Evolutionary conservation across 2,888 invertebrate genomes (phyloP).

Genomic region (Allolobophora icterica): DNA sequence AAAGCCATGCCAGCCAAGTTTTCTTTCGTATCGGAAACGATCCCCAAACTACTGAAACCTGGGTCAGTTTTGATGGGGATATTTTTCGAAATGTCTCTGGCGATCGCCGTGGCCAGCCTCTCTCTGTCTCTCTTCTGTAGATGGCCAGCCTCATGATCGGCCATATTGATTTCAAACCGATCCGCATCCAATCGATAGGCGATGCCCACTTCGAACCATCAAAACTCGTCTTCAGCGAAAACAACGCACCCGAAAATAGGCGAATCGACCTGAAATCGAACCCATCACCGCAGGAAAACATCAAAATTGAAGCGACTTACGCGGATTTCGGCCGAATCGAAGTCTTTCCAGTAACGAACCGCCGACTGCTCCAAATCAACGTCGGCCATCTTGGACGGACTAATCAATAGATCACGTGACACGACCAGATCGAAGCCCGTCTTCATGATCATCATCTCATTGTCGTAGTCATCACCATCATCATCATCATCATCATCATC

Average conservation of each 20-base stretch:
- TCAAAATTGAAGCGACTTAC: slow-evolving; percentile 17
- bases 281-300: not conserved
- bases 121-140: not conserved
- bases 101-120: not conserved
- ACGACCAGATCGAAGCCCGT: slow-evolving; percentile 5
- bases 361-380: slow-evolving; percentile 17
- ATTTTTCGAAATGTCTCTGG: not conserved
- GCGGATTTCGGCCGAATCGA: slow-evolving; percentile 17
- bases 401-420: slow-evolving; percentile 17
- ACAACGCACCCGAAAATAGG: not conserved
- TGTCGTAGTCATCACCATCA: not conserved
- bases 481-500: not conserved
- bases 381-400: slow-evolving; percentile 17
- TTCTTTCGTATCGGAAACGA: not conserved
- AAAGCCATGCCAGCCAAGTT: not conserved
- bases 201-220: not conserved
- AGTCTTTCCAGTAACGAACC: slow-evolving; percentile 12
- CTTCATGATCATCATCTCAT: not conserved
- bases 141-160: slow-evolving; percentile 11
- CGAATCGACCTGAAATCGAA: slow-evolving; percentile 8
- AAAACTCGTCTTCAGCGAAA: not conserved
- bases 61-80: not conserved
- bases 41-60: not conserved
- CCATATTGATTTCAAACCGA: slow-evolving; percentile 12
- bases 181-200: slow-evolving; percentile 7